Conservation (phyloP, 1,140 invertebrate species). For the Eumeta japonica region DNA sequence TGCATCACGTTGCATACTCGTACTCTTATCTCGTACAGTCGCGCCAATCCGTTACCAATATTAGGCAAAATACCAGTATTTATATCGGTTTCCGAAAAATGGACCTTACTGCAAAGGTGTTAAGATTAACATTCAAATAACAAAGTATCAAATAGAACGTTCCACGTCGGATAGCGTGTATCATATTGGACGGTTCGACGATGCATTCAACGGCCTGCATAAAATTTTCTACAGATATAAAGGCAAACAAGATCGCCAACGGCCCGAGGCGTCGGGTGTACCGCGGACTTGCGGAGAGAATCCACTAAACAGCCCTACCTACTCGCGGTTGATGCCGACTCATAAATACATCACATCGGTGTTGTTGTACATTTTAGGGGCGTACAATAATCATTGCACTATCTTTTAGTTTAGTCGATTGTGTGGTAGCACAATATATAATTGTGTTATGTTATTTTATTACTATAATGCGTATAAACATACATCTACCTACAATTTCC, state of each 20-base stretch:
- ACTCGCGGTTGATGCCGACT: too few species aligned
- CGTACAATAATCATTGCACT: too few species aligned
- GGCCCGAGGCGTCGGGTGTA: too few species aligned
- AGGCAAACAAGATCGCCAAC: conserved; percentile 56
- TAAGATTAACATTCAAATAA: conserved; percentile 26
- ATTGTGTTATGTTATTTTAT: too few species aligned
- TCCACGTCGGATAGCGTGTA: conserved; percentile 48
- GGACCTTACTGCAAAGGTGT: conserved; percentile 18
- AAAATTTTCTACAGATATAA: conserved; percentile 58
- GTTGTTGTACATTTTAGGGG: too few species aligned
- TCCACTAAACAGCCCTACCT: conserved; percentile 11
- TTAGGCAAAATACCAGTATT: conserved; percentile 53
- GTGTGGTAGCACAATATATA: too few species aligned
- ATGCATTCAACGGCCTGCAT: conserved; percentile 53
- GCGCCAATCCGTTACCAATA: conserved; percentile 53
- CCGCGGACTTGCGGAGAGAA: conserved; percentile 27
- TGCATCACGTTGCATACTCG: conserved; percentile 45
- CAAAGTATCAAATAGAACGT: conserved; percentile 36
- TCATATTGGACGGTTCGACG: conserved; percentile 53
- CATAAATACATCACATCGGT: too few species aligned
- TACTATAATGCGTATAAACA: too few species aligned
- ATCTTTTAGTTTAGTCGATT: too few species aligned
- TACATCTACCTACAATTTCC: too few species aligned
- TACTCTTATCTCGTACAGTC: conserved; percentile 45
- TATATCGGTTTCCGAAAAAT: conserved; percentile 18